Percentiles rank a stretch among this genome's conserved stretches.
These are phyloP conservation scores for Leuciscus waleckii DNA, from an alignment of 2,797 vertebrate species.

Conservation along the genomic window DNA sequence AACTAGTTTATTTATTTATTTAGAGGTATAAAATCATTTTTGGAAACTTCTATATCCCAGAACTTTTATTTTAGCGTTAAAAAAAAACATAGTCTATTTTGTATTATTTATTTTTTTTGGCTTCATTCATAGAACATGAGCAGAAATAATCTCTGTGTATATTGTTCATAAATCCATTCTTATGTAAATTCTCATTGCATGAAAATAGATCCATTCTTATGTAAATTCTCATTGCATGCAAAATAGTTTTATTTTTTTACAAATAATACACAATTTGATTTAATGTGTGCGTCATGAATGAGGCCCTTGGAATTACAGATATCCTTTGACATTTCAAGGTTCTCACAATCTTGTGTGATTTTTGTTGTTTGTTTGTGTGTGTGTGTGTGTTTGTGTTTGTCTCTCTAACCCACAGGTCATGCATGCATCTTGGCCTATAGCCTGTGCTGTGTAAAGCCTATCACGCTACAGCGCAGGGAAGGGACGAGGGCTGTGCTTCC, in stretches of 20 bases:
- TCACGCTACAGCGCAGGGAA: slow-evolving; percentile 15
- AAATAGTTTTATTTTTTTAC: not conserved
- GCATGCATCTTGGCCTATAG: slow-evolving; percentile 75
- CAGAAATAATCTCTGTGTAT: not conserved
- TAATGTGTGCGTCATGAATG: not conserved
- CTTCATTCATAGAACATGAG: not conserved
- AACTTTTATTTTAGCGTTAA: not conserved
- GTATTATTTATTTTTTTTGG: not conserved
- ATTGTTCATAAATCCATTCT: not conserved
- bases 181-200: slow-evolving; percentile 4
- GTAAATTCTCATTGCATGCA: not conserved
- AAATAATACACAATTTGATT: not conserved
- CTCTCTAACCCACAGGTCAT: slow-evolving; percentile 80
- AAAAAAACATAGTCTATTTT: too few species aligned
- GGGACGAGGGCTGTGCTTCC: slow-evolving; percentile 31
- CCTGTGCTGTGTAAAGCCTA: slow-evolving; percentile 66
- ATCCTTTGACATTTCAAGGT: not conserved
- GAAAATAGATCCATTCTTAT: not conserved
- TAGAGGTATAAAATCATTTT: too few species aligned
- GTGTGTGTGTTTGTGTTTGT: slow-evolving; percentile 68
- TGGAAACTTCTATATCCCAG: too few species aligned
- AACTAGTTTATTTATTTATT: too few species aligned
- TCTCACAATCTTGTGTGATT: slow-evolving; percentile 32
- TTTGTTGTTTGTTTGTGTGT: slow-evolving; percentile 63
- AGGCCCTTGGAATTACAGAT: not conserved